Base-by-base conservation (phyloP, 2,888 invertebrate species). In the Leptopterna dolabrata region DNA sequence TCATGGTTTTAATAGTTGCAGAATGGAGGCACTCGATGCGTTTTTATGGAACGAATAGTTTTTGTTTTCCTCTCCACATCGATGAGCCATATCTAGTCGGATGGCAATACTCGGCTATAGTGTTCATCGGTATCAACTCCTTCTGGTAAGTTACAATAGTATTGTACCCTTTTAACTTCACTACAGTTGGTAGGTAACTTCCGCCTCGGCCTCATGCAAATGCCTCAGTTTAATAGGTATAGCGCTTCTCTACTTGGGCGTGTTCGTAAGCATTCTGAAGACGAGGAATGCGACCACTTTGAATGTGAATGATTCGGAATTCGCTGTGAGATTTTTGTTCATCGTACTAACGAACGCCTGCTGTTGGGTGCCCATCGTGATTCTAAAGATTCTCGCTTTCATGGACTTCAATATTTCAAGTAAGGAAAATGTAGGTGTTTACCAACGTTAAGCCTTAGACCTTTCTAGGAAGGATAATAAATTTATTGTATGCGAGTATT, bases 31-130 rank as follows among this genome's bases (percentile, higher is more conserved):
- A 93, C 73, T 93, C 93, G 87, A 94, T 93, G 0, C 92, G 93
- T 89, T 95, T 94, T 91, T 95, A 95, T 91, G 95, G 95, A 16
- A 93, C 93, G 27, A 94, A 94, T 85, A 94, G 95, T 73, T 93
- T 95, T 90, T 95, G 95, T 90, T 94, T 95, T 90, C 95, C 95
- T 0, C 91, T 95, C 29, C 95, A 95, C 91, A 94, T 95, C 88
- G 94, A 94, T 89, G 95, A 95, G 88, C 94, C 95, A 0, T 95
- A 92, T 91, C 92, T 94, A 2, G 90, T 93, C 30, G 95, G 95
- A 24, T 95, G 95, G 95, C 93, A 95, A 90, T 95, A 95, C 90
- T 95, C 95, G 0, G 94, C 95, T 0, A 94, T 95, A 90, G 93
- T 95, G 88, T 95, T 95, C 90, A 92, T 95, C 36, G 95, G 95